Conservation (phyloP, 2,888 invertebrate genomes). For the Platerodrilus igneus region DNA sequence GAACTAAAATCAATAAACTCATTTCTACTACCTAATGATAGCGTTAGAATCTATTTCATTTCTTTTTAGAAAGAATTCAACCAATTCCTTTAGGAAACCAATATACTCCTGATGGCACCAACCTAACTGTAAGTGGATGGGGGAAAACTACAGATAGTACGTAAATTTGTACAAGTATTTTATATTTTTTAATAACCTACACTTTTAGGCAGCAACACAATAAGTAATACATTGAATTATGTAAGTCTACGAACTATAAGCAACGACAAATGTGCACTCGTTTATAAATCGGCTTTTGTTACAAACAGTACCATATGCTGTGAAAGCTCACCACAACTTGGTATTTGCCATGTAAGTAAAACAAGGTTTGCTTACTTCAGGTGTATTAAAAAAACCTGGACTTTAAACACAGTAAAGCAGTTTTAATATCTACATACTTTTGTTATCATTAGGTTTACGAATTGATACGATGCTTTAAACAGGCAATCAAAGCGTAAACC, state of each 20-base stretch:
- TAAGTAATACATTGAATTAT: conserved; percentile 26
- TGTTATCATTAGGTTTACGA: too few species aligned
- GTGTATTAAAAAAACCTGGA: too few species aligned
- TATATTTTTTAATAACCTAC: not conserved
- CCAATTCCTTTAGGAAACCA: conserved; percentile 24
- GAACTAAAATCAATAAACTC: conserved; percentile 18
- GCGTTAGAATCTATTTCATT: not conserved
- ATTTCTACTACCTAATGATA: not conserved
- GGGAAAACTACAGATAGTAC: conserved; percentile 31
- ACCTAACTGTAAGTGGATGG: conserved; percentile 32
- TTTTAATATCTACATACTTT: too few species aligned
- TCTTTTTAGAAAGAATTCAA: conserved; percentile 25
- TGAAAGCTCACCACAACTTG: conserved; percentile 28
- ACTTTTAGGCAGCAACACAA: not conserved
- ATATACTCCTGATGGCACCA: conserved; percentile 7
- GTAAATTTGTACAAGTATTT: too few species aligned
- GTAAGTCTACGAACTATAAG: conserved; percentile 32
- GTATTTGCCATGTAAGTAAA: conserved; percentile 37
- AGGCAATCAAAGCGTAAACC: too few species aligned
- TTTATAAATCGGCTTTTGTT: conserved; percentile 28
- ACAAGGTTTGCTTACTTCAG: not conserved
- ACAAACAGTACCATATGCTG: conserved; percentile 32
- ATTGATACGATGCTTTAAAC: too few species aligned
- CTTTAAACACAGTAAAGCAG: too few species aligned
- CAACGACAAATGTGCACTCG: conserved; percentile 30